phyloP scores from a whole-genome alignment of 64 coral and sea anemone genomes.

The Acropora tenuis region DNA sequence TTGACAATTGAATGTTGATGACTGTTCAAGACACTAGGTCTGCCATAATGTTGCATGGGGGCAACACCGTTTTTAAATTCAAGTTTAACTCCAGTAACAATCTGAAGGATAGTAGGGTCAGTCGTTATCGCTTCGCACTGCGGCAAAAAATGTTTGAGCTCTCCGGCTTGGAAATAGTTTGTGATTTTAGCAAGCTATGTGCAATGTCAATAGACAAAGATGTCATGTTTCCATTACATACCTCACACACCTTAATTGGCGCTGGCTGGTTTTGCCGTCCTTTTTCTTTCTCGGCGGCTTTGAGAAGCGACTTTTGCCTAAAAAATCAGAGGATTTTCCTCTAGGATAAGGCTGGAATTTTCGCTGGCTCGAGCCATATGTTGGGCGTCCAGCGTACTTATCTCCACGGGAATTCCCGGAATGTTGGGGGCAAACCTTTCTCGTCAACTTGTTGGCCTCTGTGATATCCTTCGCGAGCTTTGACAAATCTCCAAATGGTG shows the following conservation, averaged over 20 bases:
- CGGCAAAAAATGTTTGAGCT: constrained; percentile 36
- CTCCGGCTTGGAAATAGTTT: constrained; percentile 3
- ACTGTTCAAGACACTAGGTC: constrained; percentile 15
- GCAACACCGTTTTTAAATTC: constrained; percentile 39
- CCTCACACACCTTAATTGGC: constrained; percentile 12
- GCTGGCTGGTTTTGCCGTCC: background rate
- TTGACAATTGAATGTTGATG: constrained; percentile 35
- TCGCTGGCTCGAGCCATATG: background rate
- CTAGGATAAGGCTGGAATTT: constrained; percentile 5
- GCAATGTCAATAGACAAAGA: constrained; percentile 25
- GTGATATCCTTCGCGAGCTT: constrained; percentile 15
- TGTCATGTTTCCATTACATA: constrained; percentile 23
- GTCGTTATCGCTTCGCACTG: constrained; percentile 7
- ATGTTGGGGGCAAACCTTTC: constrained; percentile 3
- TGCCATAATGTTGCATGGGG: constrained; percentile 13
- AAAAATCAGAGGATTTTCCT: constrained; percentile 22
- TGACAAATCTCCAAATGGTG: constrained; percentile 22
- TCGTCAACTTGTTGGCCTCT: background rate
- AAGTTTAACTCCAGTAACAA: constrained; percentile 21
- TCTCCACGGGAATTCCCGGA: constrained; percentile 7
- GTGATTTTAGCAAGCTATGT: constrained; percentile 12
- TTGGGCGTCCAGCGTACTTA: background rate
- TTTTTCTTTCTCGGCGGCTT: constrained; percentile 23
- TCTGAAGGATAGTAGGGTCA: constrained; percentile 29
- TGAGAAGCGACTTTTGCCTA: background rate